Evolutionary conservation across 2,888 invertebrate species (phyloP).

Genomic region (Leucophenga montana): DNA sequence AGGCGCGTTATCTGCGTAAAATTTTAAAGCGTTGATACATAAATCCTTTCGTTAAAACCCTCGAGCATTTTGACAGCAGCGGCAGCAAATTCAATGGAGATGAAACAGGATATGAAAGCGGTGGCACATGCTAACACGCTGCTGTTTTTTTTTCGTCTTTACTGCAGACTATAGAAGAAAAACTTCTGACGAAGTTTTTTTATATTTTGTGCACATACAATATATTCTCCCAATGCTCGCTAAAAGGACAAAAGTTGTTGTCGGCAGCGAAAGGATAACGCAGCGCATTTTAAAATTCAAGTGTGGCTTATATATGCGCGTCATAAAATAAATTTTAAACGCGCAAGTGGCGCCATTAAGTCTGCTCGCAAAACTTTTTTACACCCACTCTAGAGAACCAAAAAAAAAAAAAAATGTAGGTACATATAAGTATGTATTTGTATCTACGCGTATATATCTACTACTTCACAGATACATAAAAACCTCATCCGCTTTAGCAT

Average conservation of each 20-base stretch:
- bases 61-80: slow-evolving; percentile 62
- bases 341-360: slow-evolving; percentile 68
- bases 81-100: neutral
- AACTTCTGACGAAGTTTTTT: slow-evolving; percentile 8
- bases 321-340: slow-evolving; percentile 67
- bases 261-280: slow-evolving; percentile 41
- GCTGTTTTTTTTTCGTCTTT: neutral
- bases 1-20: slow-evolving; percentile 69
- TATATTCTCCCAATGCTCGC: slow-evolving; percentile 46
- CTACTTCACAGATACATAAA: slow-evolving; percentile 27
- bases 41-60: slow-evolving; percentile 67
- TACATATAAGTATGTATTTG: neutral
- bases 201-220: slow-evolving; percentile 44
- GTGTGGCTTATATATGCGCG: slow-evolving; percentile 62
- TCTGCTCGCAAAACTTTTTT: slow-evolving; percentile 63
- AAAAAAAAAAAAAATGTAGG: neutral
- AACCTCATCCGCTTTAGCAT: neutral
- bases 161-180: neutral
- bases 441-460: neutral
- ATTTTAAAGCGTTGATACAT: slow-evolving; percentile 72
- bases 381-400: slow-evolving; percentile 48
- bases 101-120: no score
- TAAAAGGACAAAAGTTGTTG: slow-evolving; percentile 49
- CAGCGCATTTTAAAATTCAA: slow-evolving; percentile 64
- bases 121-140: slow-evolving; percentile 8